These are phyloP conservation scores for Acyrthosiphon pisum DNA, from an alignment of 1,140 invertebrate genomes.

Conservation along the genomic window DNA sequence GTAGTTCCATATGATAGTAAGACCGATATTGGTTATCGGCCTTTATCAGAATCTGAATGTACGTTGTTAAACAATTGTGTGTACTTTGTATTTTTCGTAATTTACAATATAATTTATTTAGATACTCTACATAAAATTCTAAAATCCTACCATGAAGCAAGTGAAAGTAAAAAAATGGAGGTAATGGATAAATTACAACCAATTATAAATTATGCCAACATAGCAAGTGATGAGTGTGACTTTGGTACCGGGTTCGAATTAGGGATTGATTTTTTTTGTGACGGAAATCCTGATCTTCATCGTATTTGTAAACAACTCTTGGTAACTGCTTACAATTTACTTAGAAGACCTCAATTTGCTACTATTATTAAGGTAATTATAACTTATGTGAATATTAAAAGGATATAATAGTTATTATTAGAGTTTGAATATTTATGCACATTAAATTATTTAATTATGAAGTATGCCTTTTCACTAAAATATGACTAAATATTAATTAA, in stretches of 20 bases:
- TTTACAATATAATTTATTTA: constrained; percentile 33
- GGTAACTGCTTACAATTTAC: constrained; percentile 77
- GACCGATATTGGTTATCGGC: constrained; percentile 80
- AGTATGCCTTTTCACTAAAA: background rate
- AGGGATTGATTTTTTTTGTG: constrained; percentile 84
- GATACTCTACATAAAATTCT: constrained; percentile 10
- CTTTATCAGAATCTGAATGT: constrained; percentile 77
- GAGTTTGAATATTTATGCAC: background rate
- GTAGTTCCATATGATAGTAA: constrained; percentile 86
- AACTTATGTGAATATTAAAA: background rate
- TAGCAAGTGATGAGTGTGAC: constrained; percentile 93
- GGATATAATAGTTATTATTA: background rate
- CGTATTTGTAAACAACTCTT: constrained; percentile 71
- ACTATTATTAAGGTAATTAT: constrained; percentile 70
- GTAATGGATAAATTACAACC: constrained; percentile 73
- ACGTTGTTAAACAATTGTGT: constrained; percentile 62
- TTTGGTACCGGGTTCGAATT: constrained; percentile 91
- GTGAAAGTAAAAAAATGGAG: constrained; percentile 63
- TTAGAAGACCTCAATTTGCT: constrained; percentile 76
- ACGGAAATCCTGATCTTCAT: constrained; percentile 75
- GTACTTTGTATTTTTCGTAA: background rate
- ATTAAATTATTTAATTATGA: background rate
- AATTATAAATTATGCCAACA: constrained; percentile 80
- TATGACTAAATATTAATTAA: constrained; percentile 59
- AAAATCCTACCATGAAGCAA: constrained; percentile 18